Evolutionary conservation across 2,113 vertebrate genomes (phyloP), one percentile per base, ranked within the genome.

Genomic region (Microcebus tavaratra): DNA sequence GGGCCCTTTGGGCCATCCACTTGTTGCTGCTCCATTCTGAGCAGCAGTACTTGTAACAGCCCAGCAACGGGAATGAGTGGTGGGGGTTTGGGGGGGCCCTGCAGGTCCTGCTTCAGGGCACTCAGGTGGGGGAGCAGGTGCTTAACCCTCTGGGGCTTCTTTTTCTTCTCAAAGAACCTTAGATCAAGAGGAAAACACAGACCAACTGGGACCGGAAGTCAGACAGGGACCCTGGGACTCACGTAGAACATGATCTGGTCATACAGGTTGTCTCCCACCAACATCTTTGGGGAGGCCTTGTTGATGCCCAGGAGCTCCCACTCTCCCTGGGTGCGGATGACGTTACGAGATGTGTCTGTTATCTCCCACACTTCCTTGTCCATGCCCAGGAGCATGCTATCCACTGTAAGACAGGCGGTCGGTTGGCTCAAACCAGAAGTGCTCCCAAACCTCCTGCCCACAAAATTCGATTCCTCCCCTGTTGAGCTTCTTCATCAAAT

Each of bases 401-500:
- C 86, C 82, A 68, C 55, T 84, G 95, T 42, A 85, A 88, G 36
- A 67, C 23, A 91, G 39, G 23, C 7, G 0, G 13, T 9, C 25
- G 48, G 13, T 9, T 25, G 48, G 5, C 13, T 97, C n/a, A n/a
- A 31, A 45, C 25, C 9, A 10, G 57, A 90, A 31, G 27, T 20
- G 11, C 15, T n/a, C 45, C 84, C 57, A 61, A 36, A 7, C 34
- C 29, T 88, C 14, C 67, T 53, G 15, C 82, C 53, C 39, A 76
- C 53, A 75, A 81, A 55, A 73, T n/a, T 48, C 2, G 15, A 68
- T 79, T 82, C 67, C 59, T 59, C 23, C 20, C 11, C 18, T 21
- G 61, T 1, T 15, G n/a, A 42, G 31, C n/a, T 84, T 63, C 36
- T 45, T 90, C 68, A 99, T 98, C 86, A 99, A 98, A 76, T 97